phyloP scores from a whole-genome alignment of 2,113 vertebrate genomes.

The Sorex araneus region DNA sequence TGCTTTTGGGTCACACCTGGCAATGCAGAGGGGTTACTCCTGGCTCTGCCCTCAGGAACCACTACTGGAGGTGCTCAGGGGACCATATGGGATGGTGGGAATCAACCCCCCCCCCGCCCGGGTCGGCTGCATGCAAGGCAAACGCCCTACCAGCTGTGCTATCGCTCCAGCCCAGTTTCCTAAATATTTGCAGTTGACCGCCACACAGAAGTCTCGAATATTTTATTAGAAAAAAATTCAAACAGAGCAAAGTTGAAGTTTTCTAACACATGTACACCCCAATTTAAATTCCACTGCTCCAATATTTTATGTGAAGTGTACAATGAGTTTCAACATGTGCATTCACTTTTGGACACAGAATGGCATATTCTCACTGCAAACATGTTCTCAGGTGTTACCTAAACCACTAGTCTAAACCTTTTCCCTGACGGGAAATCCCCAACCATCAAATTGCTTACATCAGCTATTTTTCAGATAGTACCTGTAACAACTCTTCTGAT shows the following conservation, averaged over 20 bases:
- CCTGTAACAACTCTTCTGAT: not conserved
- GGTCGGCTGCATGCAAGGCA: too few relatives aligned
- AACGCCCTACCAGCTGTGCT: too few relatives aligned
- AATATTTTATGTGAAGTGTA: not conserved
- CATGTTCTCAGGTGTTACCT: not conserved
- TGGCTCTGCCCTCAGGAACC: too few relatives aligned
- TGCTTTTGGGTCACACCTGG: too few relatives aligned
- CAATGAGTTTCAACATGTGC: not conserved
- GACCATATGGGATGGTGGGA: too few relatives aligned
- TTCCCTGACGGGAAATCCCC: not conserved
- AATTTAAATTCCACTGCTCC: not conserved
- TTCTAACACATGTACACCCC: not conserved
- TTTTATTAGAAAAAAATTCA: conserved; percentile 26
- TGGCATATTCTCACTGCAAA: not conserved
- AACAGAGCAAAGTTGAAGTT: conserved; percentile 20
- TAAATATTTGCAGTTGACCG: not conserved
- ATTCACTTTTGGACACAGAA: too few relatives aligned
- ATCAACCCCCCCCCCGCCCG: too few relatives aligned
- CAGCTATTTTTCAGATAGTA: too few relatives aligned
- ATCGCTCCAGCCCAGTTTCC: too few relatives aligned
- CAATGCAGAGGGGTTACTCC: too few relatives aligned
- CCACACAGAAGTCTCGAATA: not conserved
- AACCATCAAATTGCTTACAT: not conserved
- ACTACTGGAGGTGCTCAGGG: too few relatives aligned
- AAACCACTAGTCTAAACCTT: not conserved